These are phyloP conservation scores for Elachura formosa DNA, from an alignment of 2,113 vertebrate species.

Conservation along the genomic window DNA sequence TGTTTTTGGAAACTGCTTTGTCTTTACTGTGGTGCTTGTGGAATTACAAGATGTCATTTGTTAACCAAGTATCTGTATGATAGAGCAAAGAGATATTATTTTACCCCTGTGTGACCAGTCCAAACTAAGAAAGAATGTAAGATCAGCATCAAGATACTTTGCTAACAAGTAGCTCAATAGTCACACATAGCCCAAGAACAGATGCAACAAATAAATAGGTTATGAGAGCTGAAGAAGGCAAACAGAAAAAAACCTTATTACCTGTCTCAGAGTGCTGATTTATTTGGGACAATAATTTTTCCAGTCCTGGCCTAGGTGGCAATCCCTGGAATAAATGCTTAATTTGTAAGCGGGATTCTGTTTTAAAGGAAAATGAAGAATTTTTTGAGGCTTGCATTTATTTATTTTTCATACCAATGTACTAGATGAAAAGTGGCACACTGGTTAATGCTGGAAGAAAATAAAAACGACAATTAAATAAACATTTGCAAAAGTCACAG, in stretches of 20 bases:
- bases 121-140: neutral
- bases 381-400: neutral
- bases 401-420: neutral
- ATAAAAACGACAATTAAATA: neutral
- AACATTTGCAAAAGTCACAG: neutral
- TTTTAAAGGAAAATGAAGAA: neutral
- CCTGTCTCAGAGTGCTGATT: neutral
- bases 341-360: neutral
- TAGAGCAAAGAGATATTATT: neutral
- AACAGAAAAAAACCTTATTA: neutral
- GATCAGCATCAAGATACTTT: neutral
- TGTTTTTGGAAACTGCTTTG: neutral
- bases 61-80: neutral
- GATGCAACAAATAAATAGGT: neutral
- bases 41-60: neutral
- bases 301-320: neutral
- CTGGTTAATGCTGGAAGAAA: neutral
- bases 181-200: neutral
- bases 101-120: neutral
- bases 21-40: neutral
- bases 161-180: neutral
- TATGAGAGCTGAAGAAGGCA: neutral
- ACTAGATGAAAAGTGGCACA: neutral
- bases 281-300: neutral
- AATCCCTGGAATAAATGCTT: neutral